Evolutionary conservation across 2,113 vertebrate species (phyloP).

Genomic region (Albula glossodonta): DNA sequence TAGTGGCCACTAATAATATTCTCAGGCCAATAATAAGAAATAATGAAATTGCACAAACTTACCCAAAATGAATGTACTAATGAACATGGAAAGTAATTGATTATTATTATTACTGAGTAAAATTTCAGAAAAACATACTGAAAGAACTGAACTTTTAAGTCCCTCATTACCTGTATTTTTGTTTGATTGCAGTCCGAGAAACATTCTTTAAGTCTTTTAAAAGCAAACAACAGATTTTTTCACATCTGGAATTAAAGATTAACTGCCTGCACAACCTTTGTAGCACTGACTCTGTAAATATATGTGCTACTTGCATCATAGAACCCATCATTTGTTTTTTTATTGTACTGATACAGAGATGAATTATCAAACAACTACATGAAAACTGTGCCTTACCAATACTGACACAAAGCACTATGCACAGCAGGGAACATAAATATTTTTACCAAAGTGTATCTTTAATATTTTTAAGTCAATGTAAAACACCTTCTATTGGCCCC

Average conservation of each 20-base stretch:
- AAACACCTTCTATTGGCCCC: background rate
- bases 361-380: background rate
- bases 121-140: slow-evolving; percentile 1
- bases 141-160: background rate
- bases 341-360: background rate
- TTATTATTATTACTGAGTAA: slow-evolving; percentile 1
- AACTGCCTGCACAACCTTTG: background rate
- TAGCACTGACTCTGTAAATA: background rate
- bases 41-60: background rate
- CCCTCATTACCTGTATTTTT: background rate
- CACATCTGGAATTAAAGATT: slow-evolving; percentile 7
- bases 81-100: background rate
- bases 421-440: slow-evolving; percentile 20
- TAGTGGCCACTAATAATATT: too few relatives aligned
- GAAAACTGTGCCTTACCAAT: background rate
- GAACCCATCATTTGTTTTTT: background rate
- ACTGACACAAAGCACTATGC: slow-evolving; percentile 10
- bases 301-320: background rate
- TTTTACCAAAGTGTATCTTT: background rate
- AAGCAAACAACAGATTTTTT: background rate
- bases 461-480: background rate
- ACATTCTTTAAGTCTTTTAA: background rate
- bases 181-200: background rate
- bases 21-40: too few relatives aligned
- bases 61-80: background rate